Conservation (phyloP, 2,797 vertebrate genomes). For the Chaunax sp. region DNA sequence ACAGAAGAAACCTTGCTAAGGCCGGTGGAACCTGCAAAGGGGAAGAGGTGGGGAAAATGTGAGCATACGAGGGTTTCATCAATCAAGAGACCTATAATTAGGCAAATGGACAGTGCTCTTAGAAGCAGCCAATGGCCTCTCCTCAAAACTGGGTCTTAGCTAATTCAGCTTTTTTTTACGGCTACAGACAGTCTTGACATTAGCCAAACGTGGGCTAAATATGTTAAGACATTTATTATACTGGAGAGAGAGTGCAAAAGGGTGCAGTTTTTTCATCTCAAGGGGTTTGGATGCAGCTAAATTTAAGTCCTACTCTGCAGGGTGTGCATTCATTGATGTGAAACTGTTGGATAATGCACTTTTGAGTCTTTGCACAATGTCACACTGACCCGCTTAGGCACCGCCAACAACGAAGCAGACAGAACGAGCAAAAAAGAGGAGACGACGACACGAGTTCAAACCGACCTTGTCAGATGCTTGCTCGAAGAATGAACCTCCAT, state of each 20-base stretch:
- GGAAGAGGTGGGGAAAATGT: slow-evolving; percentile 33
- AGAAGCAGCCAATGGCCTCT: slow-evolving; percentile 25
- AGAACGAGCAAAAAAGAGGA: neutral
- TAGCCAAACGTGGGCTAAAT: slow-evolving; percentile 76
- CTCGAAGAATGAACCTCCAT: slow-evolving; percentile 98
- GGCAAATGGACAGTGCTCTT: slow-evolving; percentile 28
- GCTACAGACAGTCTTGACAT: slow-evolving; percentile 46
- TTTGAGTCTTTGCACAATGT: slow-evolving; percentile 41
- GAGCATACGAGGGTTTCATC: slow-evolving; percentile 48
- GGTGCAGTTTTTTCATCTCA: slow-evolving; percentile 59
- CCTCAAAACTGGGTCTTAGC: slow-evolving; percentile 31
- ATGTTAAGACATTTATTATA: slow-evolving; percentile 71
- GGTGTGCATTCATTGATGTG: slow-evolving; percentile 31
- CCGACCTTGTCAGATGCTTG: slow-evolving; percentile 97
- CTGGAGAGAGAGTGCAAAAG: slow-evolving; percentile 48
- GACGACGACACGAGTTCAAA: neutral
- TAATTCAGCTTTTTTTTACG: slow-evolving; percentile 46
- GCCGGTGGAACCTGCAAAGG: slow-evolving; percentile 93
- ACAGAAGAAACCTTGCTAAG: slow-evolving; percentile 98
- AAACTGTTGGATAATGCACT: slow-evolving; percentile 24
- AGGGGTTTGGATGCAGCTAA: slow-evolving; percentile 58
- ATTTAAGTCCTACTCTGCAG: slow-evolving; percentile 58
- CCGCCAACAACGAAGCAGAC: neutral
- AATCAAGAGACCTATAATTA: slow-evolving; percentile 70
- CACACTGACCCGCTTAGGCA: slow-evolving; percentile 19